Conservation (phyloP, 2,797 vertebrate genomes). For the Paguma larvata region DNA sequence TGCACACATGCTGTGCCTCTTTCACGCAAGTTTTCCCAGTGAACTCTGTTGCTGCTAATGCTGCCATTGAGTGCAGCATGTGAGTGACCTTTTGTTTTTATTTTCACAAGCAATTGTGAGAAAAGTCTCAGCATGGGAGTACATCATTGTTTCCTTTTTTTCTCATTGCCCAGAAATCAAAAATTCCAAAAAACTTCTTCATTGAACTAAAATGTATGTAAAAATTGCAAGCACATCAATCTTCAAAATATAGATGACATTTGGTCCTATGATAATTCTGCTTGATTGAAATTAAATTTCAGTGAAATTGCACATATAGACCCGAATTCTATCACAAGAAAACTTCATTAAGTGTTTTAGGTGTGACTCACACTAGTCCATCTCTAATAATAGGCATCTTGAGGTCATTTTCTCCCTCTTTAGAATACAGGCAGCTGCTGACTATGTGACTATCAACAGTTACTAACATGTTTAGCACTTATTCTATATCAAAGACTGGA, state of each 20-base stretch:
- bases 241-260: background rate
- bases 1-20: background rate
- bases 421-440: background rate
- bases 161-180: background rate
- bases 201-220: background rate
- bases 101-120: background rate
- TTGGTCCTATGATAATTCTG: background rate
- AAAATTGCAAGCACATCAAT: background rate
- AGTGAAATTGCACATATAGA: background rate
- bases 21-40: background rate
- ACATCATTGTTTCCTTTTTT: background rate
- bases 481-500: background rate
- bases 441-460: background rate
- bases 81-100: background rate
- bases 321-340: background rate
- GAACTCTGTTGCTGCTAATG: background rate
- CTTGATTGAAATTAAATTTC: constrained; percentile 20
- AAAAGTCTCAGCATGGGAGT: background rate
- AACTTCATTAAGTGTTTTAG: background rate
- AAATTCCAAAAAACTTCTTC: background rate
- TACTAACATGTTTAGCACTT: background rate
- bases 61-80: background rate
- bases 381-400: background rate
- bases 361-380: background rate
- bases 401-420: background rate